phyloP scores from a whole-genome alignment of 1,140 invertebrate genomes.

The Sarcophaga peregrina region DNA sequence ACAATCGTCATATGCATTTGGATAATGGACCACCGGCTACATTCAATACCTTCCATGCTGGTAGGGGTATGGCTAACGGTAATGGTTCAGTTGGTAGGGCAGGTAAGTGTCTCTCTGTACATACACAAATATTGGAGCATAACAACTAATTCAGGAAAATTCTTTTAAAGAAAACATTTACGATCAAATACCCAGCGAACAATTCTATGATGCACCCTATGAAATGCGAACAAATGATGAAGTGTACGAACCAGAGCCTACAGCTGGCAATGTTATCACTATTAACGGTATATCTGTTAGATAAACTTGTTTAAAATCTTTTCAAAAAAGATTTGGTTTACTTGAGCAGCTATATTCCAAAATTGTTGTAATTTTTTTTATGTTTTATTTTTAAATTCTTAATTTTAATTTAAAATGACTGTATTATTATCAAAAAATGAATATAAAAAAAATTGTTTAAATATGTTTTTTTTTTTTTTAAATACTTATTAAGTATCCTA shows the following conservation, averaged over 20 bases:
- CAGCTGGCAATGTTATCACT: constrained; percentile 74
- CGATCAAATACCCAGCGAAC: constrained; percentile 65
- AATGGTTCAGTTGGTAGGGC: constrained; percentile 48
- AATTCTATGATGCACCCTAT: constrained; percentile 70
- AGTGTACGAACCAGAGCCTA: constrained; percentile 78
- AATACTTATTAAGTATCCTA: constrained; percentile 5
- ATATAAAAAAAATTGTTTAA: too few species aligned
- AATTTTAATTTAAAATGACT: neutral
- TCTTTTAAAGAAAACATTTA: constrained; percentile 61
- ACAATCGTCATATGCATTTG: constrained; percentile 54
- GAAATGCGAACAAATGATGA: constrained; percentile 74
- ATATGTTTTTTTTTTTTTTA: neutral
- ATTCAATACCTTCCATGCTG: constrained; percentile 64
- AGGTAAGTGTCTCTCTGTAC: constrained; percentile 46
- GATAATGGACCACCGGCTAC: constrained; percentile 59
- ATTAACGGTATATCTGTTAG: constrained; percentile 79
- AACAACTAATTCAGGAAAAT: too few species aligned
- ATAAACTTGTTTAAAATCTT: constrained; percentile 63
- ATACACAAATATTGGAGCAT: neutral
- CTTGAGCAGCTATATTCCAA: constrained; percentile 37
- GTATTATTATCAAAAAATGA: constrained; percentile 13
- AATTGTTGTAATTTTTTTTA: constrained; percentile 25
- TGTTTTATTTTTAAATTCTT: neutral
- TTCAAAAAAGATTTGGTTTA: neutral
- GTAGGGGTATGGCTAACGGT: constrained; percentile 45